phyloP scores from a whole-genome alignment of 2,113 vertebrate genomes.

The Oenanthe melanoleuca region DNA sequence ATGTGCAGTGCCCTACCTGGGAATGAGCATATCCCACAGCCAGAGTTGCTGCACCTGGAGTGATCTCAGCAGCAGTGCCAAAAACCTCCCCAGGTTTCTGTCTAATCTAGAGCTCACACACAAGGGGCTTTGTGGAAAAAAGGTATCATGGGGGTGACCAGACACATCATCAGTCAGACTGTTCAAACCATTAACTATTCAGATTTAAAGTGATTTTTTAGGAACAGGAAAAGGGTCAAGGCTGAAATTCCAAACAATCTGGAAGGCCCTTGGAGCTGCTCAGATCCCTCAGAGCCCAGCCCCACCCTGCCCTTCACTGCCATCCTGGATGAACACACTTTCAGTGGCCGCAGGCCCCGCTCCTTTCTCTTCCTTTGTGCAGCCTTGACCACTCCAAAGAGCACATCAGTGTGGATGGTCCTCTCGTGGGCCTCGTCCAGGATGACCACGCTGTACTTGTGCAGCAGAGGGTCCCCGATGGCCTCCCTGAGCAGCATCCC shows the following conservation, averaged over 20 bases:
- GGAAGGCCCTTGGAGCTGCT: not conserved
- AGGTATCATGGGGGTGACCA: not conserved
- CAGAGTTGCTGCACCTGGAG: not conserved
- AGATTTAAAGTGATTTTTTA: not conserved
- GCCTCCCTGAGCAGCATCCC: constrained; percentile 96
- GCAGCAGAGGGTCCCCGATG: constrained; percentile 87
- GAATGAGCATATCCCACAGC: not conserved
- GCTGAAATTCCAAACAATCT: not conserved
- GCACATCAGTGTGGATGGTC: constrained; percentile 92
- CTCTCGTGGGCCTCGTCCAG: constrained; percentile 96
- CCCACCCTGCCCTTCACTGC: rapidly evolving
- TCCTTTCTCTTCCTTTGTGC: constrained; percentile 87
- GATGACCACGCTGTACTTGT: constrained; percentile 88
- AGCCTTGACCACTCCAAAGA: constrained; percentile 91
- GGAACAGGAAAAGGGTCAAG: not conserved
- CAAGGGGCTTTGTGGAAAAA: not conserved
- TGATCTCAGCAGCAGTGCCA: not conserved
- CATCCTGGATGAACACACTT: constrained; percentile 58
- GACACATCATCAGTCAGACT: rapidly evolving
- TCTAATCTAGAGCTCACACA: not conserved
- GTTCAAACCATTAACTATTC: not conserved
- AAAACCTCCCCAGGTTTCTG: not conserved
- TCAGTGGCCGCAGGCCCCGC: constrained; percentile 83
- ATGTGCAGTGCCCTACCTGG: no score
- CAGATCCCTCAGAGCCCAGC: not conserved